Evolutionary conservation across 2,888 invertebrate species (phyloP), one percentile per base, ranked within the genome.

Genomic region (Plebejus argus): DNA sequence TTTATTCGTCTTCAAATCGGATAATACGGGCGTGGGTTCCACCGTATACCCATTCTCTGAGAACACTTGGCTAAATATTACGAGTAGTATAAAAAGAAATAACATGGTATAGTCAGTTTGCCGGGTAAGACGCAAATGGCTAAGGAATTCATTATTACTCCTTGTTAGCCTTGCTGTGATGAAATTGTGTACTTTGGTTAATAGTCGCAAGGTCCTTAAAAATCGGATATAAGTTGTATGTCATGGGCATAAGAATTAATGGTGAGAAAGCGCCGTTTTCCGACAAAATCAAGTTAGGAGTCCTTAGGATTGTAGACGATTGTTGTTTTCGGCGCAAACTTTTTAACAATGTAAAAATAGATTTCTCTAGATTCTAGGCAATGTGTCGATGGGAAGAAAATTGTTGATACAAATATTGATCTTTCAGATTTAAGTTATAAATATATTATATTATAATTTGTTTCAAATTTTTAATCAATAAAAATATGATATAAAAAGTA

Each of bases 61-160:
- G 15, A 66, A 33, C 6, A 66, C 66, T 66, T 15, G 12, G 28
- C 28, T 66, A 18, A 33, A 66, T 28, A 15, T 28, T 33, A 6
- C 66, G 15, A 33, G 20, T 28, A 66, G 12, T 18, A 66, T 1
- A 15, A 66, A 18, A 28, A 66, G 66, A 66, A 66, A 66, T 66
- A 66, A 15, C 66, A 66, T 66, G 61, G 23, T 33, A 66, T 15
- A 7, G 15, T 10, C 66, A 66, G 66, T 66, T 66, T 33, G 66
- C 66, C 66, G 28, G 66, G 66, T 66, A 66, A 15, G 66, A 66
- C 66, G 28, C 66, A 66, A 66, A 28, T 66, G 66, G 66, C 66
- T 28, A 66, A 66, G 28, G 28, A 66, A 66, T 66, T 66, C 66
- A 33, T 33, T 66, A 66, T 66, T 28, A 2, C 66, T 66, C 66